Base-by-base conservation (phyloP, 2,113 vertebrate genomes). In the Hippopotamus amphibius region DNA sequence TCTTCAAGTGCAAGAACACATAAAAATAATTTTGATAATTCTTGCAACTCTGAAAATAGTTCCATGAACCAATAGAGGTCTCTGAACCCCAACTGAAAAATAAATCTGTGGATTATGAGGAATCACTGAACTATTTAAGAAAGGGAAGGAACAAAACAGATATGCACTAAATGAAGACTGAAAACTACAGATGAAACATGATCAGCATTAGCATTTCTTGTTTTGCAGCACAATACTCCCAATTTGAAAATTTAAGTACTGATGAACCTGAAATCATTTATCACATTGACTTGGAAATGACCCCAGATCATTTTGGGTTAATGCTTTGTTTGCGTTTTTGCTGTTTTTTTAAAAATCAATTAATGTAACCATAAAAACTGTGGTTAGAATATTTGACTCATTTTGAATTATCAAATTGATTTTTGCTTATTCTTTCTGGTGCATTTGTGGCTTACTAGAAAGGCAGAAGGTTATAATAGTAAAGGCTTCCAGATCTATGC, bases 371-470 rank as follows among this genome's bases (percentile, higher is more conserved):
- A 79, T 84, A 85, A 97, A 89, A 93, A 96, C 37, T 96, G 79
- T 96, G 96, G 97, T 89, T 95, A 96, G 92, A 94, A 93, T 91
- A 83, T 96, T 98, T 94, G 61, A 97, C 66, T 92, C 72, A 90
- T 92, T 97, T 94, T 98, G 79, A 97, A 98, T 94, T 97, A 96
- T 94, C 97, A 83, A 95, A 97, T 97, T 97, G 96, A 98, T 97
- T 98, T 98, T 97, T 97, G 69, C 81, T 97, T 97, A 97, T 97
- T 96, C 68, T 88, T 9, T 85, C 83, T 87, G n/a, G n/a, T 96
- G 63, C 97, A 97, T 93, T 98, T 98, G 93, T 84, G 74, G 82
- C 30, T 96, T 97, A 91, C 93, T 83, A 88, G 88, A 89, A 97
- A 97, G 57, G 82, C 82, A 84, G 91, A 87, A 77, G 33, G 74